A percentile compares a stretch with the other conserved stretches of the same genome.
Conservation (phyloP, 1,140 invertebrate genomes). For the Eulimnadia texana region DNA sequence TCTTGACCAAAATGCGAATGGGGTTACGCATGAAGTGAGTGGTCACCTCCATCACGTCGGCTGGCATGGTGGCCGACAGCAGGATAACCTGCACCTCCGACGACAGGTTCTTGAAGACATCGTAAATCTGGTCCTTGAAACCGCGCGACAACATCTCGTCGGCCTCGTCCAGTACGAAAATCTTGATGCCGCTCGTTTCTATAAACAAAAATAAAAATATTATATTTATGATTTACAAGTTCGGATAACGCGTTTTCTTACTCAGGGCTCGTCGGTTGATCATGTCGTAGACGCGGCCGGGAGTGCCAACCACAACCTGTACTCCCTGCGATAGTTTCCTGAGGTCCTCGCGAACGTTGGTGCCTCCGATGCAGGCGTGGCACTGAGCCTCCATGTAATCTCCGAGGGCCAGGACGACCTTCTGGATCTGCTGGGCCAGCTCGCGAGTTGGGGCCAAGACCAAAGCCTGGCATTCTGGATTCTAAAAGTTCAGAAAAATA, state of each 20-base stretch:
- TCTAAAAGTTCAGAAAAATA: background rate
- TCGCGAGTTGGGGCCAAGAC: constrained; percentile 96
- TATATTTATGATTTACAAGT: background rate
- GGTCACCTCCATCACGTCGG: constrained; percentile 90
- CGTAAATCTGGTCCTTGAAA: constrained; percentile 99
- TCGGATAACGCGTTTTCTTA: constrained; percentile 25
- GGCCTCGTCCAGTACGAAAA: constrained; percentile 98
- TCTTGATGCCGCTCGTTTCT: constrained; percentile 68
- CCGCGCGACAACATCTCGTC: constrained; percentile 99
- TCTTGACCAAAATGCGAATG: constrained; percentile 91
- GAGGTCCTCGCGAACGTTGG: constrained; percentile 93
- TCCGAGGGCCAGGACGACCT: constrained; percentile 87
- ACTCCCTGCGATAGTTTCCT: constrained; percentile 80
- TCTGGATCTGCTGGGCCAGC: constrained; percentile 71
- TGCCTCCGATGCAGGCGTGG: constrained; percentile 98
- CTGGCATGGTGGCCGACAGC: constrained; percentile 94
- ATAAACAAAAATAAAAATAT: constrained; percentile 15
- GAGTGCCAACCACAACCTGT: constrained; percentile 96
- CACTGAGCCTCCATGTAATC: constrained; percentile 95
- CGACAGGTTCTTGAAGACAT: constrained; percentile 87
- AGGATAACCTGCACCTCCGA: constrained; percentile 89
- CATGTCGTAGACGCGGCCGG: constrained; percentile 97
- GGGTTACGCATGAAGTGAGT: constrained; percentile 94
- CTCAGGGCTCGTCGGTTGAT: constrained; percentile 80
- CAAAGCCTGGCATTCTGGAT: constrained; percentile 79